These are phyloP conservation scores for Xanthorhoe designata DNA, from an alignment of 2,888 invertebrate genomes.

Conservation along the genomic window DNA sequence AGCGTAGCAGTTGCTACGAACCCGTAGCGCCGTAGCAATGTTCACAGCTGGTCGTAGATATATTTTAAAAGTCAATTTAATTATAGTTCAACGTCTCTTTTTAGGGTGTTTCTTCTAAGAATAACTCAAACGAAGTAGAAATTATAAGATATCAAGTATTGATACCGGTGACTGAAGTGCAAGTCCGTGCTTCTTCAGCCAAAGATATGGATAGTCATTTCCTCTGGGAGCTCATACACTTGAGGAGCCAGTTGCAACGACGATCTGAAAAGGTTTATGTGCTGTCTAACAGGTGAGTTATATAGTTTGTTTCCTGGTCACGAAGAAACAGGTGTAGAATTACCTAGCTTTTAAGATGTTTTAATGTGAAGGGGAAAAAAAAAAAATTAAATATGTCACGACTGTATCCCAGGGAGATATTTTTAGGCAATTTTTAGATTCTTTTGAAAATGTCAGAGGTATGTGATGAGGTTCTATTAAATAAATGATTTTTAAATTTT, in stretches of 20 bases:
- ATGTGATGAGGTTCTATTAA: too few relatives aligned
- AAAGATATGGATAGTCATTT: conserved; percentile 98
- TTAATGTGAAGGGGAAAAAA: too few relatives aligned
- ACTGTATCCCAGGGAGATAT: too few relatives aligned
- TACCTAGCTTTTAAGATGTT: too few relatives aligned
- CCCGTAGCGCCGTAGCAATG: neutral
- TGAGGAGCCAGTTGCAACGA: conserved; percentile 96
- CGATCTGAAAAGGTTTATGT: conserved; percentile 98
- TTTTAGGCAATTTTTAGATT: too few relatives aligned
- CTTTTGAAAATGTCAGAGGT: too few relatives aligned
- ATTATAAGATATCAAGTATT: conserved; percentile 98
- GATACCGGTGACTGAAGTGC: conserved; percentile 98
- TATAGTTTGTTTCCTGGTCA: conserved; percentile 1
- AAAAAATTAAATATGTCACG: too few relatives aligned
- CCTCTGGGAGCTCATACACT: conserved; percentile 98
- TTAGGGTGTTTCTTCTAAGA: conserved; percentile 95
- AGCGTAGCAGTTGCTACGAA: conserved; percentile 13
- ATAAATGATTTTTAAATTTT: too few relatives aligned
- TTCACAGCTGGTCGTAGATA: neutral
- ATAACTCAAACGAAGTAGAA: conserved; percentile 95
- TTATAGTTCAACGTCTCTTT: conserved; percentile 19
- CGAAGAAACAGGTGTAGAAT: too few relatives aligned
- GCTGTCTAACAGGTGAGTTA: conserved; percentile 93
- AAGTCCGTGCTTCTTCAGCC: conserved; percentile 97
- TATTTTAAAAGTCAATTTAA: neutral